Percentiles rank a stretch among this genome's conserved stretches.
Evolutionary conservation across 1,140 invertebrate species (phyloP).

Genomic region (Diorhabda elongata): DNA sequence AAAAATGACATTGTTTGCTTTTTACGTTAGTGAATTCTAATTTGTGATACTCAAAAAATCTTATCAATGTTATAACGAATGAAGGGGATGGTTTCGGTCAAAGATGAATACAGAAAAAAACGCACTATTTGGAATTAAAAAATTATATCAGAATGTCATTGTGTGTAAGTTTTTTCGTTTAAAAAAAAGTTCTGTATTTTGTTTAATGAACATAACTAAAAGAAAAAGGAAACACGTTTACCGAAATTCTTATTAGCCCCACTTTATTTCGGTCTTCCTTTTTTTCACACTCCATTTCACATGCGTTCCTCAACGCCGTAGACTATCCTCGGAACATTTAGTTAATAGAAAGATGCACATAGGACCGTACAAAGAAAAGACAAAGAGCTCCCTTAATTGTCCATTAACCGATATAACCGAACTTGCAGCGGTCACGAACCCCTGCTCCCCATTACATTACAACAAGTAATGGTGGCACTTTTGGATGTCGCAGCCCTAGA

Average conservation of each 20-base stretch:
- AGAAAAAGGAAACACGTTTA: too few species aligned
- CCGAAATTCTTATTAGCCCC: too few species aligned
- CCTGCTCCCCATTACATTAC: conserved; percentile 3
- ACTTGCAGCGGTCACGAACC: conserved; percentile 16
- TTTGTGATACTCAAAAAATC: too few species aligned
- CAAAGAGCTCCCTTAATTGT: conserved; percentile 10
- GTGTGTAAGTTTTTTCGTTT: too few species aligned
- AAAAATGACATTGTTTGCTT: neutral
- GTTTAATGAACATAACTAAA: too few species aligned
- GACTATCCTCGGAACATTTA: conserved; percentile 7
- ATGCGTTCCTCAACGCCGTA: conserved; percentile 2
- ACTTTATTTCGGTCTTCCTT: too few species aligned
- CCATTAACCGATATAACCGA: conserved; percentile 15
- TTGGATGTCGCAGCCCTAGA: neutral
- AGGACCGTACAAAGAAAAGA: conserved; percentile 10
- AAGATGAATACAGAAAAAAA: too few species aligned
- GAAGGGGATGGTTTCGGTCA: too few species aligned
- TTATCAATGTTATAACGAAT: too few species aligned
- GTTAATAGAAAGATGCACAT: conserved; percentile 7
- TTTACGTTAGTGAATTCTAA: neutral
- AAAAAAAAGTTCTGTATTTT: too few species aligned
- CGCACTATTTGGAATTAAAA: too few species aligned
- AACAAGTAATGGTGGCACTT: conserved; percentile 6
- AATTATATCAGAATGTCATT: too few species aligned
- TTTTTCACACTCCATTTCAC: neutral